Conservation (phyloP, 1,140 invertebrate genomes). For the Papilio xuthus region DNA sequence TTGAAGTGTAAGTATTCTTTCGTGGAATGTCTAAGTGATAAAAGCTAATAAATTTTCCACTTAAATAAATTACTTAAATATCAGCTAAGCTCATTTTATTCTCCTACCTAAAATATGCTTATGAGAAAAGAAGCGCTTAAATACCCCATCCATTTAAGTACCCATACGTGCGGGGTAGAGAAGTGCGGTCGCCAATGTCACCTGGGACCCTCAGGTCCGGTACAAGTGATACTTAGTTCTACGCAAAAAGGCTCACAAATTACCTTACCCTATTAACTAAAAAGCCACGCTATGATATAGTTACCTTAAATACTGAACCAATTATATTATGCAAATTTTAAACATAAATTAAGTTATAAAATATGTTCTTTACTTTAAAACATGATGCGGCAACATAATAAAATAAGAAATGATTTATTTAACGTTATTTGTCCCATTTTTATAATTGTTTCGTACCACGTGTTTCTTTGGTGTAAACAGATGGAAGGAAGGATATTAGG, state of each 20-base stretch:
- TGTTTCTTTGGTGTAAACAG: too few species aligned
- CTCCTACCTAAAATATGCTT: not conserved
- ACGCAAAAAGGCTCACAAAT: slow-evolving; percentile 19
- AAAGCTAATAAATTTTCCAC: too few species aligned
- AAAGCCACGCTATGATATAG: slow-evolving; percentile 4
- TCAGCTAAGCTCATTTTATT: too few species aligned
- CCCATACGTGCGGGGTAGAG: not conserved
- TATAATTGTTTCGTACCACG: not conserved
- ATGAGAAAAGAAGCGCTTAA: slow-evolving; percentile 17
- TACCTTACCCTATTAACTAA: slow-evolving; percentile 28
- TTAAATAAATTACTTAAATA: too few species aligned
- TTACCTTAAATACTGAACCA: slow-evolving; percentile 37
- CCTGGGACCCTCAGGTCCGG: slow-evolving; percentile 15
- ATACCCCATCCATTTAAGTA: slow-evolving; percentile 12
- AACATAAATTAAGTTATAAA: slow-evolving; percentile 16
- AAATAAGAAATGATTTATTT: not conserved
- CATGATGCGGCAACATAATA: not conserved
- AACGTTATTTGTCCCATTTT: too few species aligned
- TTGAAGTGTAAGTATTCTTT: too few species aligned
- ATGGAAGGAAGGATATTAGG: too few species aligned
- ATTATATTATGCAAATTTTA: slow-evolving; percentile 28
- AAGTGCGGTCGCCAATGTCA: slow-evolving; percentile 24
- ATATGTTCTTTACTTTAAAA: not conserved
- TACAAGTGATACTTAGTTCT: slow-evolving; percentile 19
- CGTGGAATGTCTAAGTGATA: too few species aligned